Base-by-base conservation (phyloP, 2,797 vertebrate genomes). In the Gambusia yucatana region DNA sequence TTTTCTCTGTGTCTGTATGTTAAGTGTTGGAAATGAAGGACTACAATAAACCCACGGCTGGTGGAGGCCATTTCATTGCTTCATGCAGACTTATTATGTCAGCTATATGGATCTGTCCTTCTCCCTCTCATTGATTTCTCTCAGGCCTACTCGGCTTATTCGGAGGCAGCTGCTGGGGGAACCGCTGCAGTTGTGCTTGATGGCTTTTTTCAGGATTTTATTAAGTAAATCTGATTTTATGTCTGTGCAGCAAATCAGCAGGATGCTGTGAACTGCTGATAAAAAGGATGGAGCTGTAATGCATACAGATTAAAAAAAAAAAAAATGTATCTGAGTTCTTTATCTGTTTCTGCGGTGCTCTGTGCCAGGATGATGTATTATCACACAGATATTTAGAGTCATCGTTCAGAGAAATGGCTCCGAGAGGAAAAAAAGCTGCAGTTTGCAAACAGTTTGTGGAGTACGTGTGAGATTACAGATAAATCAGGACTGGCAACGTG, bases 221-320 rank as follows among this genome's bases (percentile, higher is more conserved):
- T 39, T 6, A 41, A 72, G 77, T 0, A 0, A 70, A 13, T 74
- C 50, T 16, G 48, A 46, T 47, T 73, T 83, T 73, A 25, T 76
- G 41, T 82, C 59, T 57, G 22, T 81, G 57, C 73, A 13, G 69
- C 61, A n/a, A 80, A 81, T 80, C 63, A 77, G 17, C 30, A 30
- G 4, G 52, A 79, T 39, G 10, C 8, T 5, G 43, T 20, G 25
- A 46, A 41, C 43, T 75, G 33, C 46, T 76, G 41, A 67, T 20
- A 50, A 70, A 13, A 75, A 43, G 30, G 9, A 65, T 46, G 13
- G 16, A 13, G 43, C 6, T 6, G 65, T 33, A 76, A 20, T 9
- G 28, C n/a, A 14, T 9, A 20, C 20, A 33, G 30, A 72, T 73
- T n/a, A 25, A 33, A 33, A 33, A 33, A 33, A 33, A 33, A 33